Conservation (phyloP, 2,113 vertebrate species). For the Melanocharis versteri region DNA sequence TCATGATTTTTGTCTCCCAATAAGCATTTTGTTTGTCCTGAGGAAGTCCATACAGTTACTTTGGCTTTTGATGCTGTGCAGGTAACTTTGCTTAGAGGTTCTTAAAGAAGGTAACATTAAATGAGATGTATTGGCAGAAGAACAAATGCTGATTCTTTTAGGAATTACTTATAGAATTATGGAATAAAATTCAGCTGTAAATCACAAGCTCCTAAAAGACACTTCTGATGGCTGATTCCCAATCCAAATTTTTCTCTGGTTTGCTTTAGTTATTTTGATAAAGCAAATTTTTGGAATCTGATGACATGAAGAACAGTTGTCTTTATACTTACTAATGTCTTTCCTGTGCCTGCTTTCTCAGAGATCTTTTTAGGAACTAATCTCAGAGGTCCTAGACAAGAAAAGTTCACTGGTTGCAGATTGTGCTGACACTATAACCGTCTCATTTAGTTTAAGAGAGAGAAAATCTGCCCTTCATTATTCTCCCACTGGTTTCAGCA, state of each 20-base stretch:
- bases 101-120: not conserved
- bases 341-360: not conserved
- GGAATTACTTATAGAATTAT: not conserved
- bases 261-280: not conserved
- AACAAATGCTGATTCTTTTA: not conserved
- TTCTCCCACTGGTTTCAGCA: not conserved
- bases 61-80: not conserved
- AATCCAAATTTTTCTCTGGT: not conserved
- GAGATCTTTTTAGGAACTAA: not conserved
- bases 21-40: not conserved
- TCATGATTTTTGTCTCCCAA: not conserved
- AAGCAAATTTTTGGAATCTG: not conserved
- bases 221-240: not conserved
- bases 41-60: not conserved
- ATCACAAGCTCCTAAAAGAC: not conserved
- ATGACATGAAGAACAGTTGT: not conserved
- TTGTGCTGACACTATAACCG: not conserved
- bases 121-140: not conserved
- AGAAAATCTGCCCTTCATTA: not conserved
- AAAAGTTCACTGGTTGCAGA: not conserved
- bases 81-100: not conserved
- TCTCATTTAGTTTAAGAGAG: not conserved
- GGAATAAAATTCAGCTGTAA: not conserved
- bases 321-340: not conserved
- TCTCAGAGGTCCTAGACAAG: not conserved